Percentiles rank a stretch among this genome's conserved stretches.
Conservation (phyloP, 2,888 invertebrate genomes). For the Barypeithes pellucidus region DNA sequence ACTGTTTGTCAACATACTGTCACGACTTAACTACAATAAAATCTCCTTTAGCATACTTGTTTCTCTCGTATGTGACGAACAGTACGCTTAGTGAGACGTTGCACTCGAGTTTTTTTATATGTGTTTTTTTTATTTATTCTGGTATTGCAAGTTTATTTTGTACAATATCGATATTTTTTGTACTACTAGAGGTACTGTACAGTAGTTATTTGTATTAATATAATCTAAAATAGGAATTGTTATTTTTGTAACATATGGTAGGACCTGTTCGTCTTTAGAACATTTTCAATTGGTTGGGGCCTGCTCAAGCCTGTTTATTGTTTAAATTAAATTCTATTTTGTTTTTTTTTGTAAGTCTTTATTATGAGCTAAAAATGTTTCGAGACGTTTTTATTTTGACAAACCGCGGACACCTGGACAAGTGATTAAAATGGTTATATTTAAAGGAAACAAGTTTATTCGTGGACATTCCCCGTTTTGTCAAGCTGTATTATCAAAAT, state of each 20-base stretch:
- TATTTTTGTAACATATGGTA: constrained; percentile 70
- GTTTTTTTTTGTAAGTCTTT: constrained; percentile 52
- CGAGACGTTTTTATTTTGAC: constrained; percentile 62
- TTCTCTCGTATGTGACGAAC: constrained; percentile 45
- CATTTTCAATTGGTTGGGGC: constrained; percentile 60
- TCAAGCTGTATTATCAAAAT: constrained; percentile 69
- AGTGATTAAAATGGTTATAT: constrained; percentile 43
- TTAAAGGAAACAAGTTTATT: constrained; percentile 57
- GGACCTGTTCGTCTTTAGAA: constrained; percentile 65
- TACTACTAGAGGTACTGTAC: constrained; percentile 60
- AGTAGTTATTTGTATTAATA: constrained; percentile 62
- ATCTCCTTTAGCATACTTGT: constrained; percentile 25
- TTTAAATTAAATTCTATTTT: constrained; percentile 60
- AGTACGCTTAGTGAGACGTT: constrained; percentile 47
- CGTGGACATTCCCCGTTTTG: constrained; percentile 70
- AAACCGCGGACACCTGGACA: constrained; percentile 61
- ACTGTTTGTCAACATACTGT: constrained; percentile 61
- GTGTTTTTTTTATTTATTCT: constrained; percentile 57
- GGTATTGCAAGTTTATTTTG: constrained; percentile 59
- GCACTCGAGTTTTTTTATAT: constrained; percentile 55
- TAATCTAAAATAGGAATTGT: constrained; percentile 58
- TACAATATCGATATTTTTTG: constrained; percentile 58
- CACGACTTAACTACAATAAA: constrained; percentile 34
- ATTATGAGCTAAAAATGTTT: constrained; percentile 31
- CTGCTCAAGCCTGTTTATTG: constrained; percentile 64